Evolutionary conservation across 2,888 invertebrate genomes (phyloP).

Genomic region (Synergus umbraculus): DNA sequence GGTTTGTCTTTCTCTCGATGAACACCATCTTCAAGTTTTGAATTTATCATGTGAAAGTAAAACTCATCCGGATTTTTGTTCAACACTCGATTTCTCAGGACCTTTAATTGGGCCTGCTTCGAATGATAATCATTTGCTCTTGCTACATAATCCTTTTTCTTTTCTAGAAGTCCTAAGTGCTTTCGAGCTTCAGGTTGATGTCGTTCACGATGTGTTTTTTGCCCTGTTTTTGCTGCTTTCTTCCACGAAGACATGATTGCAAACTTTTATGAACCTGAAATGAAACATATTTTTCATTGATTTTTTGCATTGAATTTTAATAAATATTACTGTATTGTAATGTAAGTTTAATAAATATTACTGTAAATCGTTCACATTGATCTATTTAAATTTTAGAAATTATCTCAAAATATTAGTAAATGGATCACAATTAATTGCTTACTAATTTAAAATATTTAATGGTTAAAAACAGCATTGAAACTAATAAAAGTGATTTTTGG

Average conservation of each 20-base stretch:
- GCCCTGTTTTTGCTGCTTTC: constrained; percentile 90
- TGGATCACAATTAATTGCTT: not conserved
- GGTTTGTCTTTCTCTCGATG: constrained; percentile 84
- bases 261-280: not conserved
- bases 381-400: not conserved
- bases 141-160: constrained; percentile 91
- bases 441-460: not conserved
- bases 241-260: constrained; percentile 91
- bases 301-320: not conserved
- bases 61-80: constrained; percentile 99
- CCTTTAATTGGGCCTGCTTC: constrained; percentile 89
- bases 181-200: constrained; percentile 89
- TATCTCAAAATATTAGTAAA: not conserved
- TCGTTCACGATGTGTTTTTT: constrained; percentile 90
- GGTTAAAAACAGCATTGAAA: not conserved
- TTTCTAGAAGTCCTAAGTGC: constrained; percentile 90
- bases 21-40: constrained; percentile 82
- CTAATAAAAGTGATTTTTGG: not conserved
- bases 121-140: constrained; percentile 89
- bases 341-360: no score
- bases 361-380: no score
- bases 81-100: constrained; percentile 89
- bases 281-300: not conserved
- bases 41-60: constrained; percentile 97
- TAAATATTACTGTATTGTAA: not conserved